Conservation (phyloP, 1,140 invertebrate genomes). For the Drosophila nikananu region DNA sequence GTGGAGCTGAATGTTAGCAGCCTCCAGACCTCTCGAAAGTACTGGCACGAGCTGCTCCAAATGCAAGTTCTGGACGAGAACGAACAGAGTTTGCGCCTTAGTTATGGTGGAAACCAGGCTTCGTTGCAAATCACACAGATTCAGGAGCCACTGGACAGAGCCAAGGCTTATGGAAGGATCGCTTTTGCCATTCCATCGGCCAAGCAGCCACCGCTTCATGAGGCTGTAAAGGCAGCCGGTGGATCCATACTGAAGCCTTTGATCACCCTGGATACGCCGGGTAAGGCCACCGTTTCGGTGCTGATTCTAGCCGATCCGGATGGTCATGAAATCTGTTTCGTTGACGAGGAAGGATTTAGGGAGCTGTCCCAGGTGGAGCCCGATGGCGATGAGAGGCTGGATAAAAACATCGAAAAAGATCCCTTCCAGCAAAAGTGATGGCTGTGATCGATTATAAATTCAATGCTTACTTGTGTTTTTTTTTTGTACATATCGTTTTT, state of each 20-base stretch:
- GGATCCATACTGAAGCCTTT: slow-evolving; percentile 94
- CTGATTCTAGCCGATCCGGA: slow-evolving; percentile 98
- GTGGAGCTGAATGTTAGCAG: slow-evolving; percentile 93
- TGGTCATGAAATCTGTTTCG: slow-evolving; percentile 99
- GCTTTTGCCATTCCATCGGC: slow-evolving; percentile 95
- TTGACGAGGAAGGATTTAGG: slow-evolving; percentile 97
- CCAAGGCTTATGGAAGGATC: slow-evolving; percentile 97
- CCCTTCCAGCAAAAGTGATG: slow-evolving; percentile 67
- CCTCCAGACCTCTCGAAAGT: slow-evolving; percentile 91
- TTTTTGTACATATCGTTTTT: slow-evolving; percentile 21
- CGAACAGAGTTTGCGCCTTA: slow-evolving; percentile 87
- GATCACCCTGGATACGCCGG: slow-evolving; percentile 96
- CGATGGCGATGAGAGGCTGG: slow-evolving; percentile 91
- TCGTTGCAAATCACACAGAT: slow-evolving; percentile 90
- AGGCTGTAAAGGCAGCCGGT: slow-evolving; percentile 90
- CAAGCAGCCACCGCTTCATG: slow-evolving; percentile 91
- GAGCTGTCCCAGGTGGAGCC: slow-evolving; percentile 95
- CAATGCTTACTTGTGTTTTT: neutral
- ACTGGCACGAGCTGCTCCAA: slow-evolving; percentile 93
- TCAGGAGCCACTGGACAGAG: slow-evolving; percentile 91
- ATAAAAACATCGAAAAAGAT: slow-evolving; percentile 89
- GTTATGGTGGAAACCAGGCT: slow-evolving; percentile 89
- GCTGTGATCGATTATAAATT: neutral
- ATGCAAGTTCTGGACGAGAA: slow-evolving; percentile 90
- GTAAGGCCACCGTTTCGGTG: slow-evolving; percentile 97